phyloP scores from a whole-genome alignment of 2,888 invertebrate genomes.

The Xiphydria camelus region DNA sequence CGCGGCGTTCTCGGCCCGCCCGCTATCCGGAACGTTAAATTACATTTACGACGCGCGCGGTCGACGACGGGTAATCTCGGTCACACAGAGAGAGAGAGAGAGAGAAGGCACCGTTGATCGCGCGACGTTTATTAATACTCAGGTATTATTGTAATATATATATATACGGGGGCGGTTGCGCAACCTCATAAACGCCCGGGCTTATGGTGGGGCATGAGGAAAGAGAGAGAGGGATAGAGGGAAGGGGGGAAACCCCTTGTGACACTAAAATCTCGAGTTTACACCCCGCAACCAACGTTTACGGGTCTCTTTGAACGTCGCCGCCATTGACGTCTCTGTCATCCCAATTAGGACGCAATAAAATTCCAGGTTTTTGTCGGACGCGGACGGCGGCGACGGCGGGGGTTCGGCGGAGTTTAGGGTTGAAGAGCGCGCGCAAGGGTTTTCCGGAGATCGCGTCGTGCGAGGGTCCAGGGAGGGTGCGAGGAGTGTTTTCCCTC shows the following conservation, averaged over 20 bases:
- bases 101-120: constrained; percentile 20
- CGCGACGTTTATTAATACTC: constrained; percentile 35
- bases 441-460: too few relatives aligned
- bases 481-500: too few relatives aligned
- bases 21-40: constrained; percentile 15
- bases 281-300: constrained; percentile 51
- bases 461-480: too few relatives aligned
- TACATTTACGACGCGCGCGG: constrained; percentile 23
- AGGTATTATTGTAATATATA: constrained; percentile 42
- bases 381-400: background rate
- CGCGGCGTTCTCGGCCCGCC: too few relatives aligned
- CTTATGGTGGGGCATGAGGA: constrained; percentile 31
- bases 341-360: constrained; percentile 55
- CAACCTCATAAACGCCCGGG: constrained; percentile 47
- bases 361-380: constrained; percentile 36
- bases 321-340: constrained; percentile 57
- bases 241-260: constrained; percentile 32
- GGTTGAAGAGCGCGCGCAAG: constrained; percentile 10
- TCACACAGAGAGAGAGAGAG: background rate
- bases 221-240: constrained; percentile 2
- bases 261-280: constrained; percentile 56
- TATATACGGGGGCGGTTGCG: constrained; percentile 47
- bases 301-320: constrained; percentile 43
- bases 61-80: constrained; percentile 2
- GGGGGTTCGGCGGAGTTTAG: too few relatives aligned